Base-by-base conservation (phyloP, 1,140 invertebrate genomes). In the Microplitis mediator region DNA sequence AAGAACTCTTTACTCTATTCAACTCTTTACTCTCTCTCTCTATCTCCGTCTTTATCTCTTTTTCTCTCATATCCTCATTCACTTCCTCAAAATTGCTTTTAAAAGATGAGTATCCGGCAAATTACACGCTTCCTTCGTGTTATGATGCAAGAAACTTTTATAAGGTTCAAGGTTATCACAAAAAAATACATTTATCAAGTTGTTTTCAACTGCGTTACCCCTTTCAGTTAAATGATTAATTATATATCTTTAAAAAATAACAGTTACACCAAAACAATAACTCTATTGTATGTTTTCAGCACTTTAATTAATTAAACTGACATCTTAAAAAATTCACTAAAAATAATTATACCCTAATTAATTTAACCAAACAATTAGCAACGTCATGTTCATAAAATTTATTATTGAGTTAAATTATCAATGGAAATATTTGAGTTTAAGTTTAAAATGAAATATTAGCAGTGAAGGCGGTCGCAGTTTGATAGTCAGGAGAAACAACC, bases 91-190 rank as follows among this genome's bases (percentile, higher is more conserved):
- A 36, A 65, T 65, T 50, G 63, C 63, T 51, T 65, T 65, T 51
- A 51, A 16, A 65, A 11, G 36, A 65, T 65, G 34, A 65, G 14
- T 39, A 9, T 16, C 34, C 34, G 13, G 45, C 36, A 58, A 65
- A 65, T 65, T 65, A 51, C 63, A 50, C 63, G 9, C 34, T 65
- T 62, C 60, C 60, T 39, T 31, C 32, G 32, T 13, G 9, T 13
- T n/a, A 39, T 39, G 13, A 62, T 14, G 35, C n/a, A 39, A 62
- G 14, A 62, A 23, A 35, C 13, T 36, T 62, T 62, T 62, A 35
- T 39, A 34, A 36, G 60, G 60, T 62, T 62, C 60, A 62, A 62
- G 60, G 60, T 62, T 58, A 58, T 31, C 8, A 58, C 23, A 23
- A 16, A 58, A 58, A 58, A 58, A 23, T 58, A 9, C 23, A 23